phyloP scores from a whole-genome alignment of 2,113 vertebrate species.

The Mesembrinibis cayennensis region DNA sequence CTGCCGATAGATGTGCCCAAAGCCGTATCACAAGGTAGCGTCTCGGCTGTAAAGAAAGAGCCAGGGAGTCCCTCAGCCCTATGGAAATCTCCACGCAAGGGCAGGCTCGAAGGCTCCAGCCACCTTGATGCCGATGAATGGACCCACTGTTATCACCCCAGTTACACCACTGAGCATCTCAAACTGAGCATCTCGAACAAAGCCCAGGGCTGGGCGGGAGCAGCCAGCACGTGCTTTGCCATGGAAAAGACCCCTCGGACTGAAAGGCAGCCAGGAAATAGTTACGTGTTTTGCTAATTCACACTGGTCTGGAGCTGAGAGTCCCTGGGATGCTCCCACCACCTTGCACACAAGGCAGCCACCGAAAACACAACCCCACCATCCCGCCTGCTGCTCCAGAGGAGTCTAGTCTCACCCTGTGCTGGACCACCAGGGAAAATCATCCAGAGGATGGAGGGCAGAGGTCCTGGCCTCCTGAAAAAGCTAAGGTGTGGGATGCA shows the following conservation, averaged over 20 bases:
- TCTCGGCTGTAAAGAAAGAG: not conserved
- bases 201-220: not conserved
- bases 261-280: not conserved
- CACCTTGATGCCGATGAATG: not conserved
- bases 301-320: not conserved
- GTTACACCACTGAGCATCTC: not conserved
- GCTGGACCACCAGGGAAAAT: not conserved
- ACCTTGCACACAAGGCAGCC: not conserved
- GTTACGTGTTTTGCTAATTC: fast-evolving
- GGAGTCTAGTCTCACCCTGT: not conserved
- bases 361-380: not conserved
- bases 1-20: not conserved
- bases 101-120: not conserved
- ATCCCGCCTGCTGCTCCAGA: not conserved
- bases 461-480: not conserved
- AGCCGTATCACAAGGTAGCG: conserved; percentile 9
- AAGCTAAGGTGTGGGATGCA: not conserved
- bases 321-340: not conserved
- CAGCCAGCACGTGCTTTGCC: not conserved
- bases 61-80: not conserved
- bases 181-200: not conserved
- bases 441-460: not conserved
- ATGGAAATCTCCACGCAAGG: not conserved
- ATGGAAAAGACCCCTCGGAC: not conserved
- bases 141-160: not conserved